Base-by-base conservation (phyloP, 2,113 vertebrate genomes). In the Potamarius usumacintae region DNA sequence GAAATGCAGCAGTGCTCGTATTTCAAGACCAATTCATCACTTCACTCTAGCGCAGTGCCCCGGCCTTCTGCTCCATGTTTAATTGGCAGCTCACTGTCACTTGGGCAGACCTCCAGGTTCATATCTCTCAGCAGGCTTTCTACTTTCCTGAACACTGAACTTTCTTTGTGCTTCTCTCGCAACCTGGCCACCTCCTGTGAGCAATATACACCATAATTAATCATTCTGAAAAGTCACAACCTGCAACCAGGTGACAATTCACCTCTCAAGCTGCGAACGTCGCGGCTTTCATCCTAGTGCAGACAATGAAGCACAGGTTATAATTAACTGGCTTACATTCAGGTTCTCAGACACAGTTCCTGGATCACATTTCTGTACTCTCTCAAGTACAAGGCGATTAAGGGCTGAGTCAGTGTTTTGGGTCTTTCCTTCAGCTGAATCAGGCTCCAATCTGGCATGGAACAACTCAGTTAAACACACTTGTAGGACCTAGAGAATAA, bases 381-480 rank as follows among this genome's bases (percentile, higher is more conserved):
- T 94, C 65, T 91, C 81, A 52, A 95, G 91, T 71, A 95, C 78
- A 5, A 95, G 91, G 7, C 57, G 7, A 57, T 85, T 27, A 77
- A 62, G 67, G 25, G 65, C 84, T 52, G 65, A 52, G 30, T 84
- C 58, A 27, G 65, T 77, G 22, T 71, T 27, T 65, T 0, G 62
- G 34, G 17, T 25, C 57, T 8, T 86, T 92, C 88, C 74, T 1
- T 84, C 65, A n/a, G 89, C 72, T 52, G 84, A n/a, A 88, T 88
- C 90, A 50, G 53, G 20, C 5, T 48, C 34, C 62, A 95, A 84
- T 86, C 87, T 93, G 34, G 96, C 89, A 57, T 93, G 94, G 90
- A 97, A 96, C 5, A 94, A 90, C 55, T 98, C 96, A 27, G 88
- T 91, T 4, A 99, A 93, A 88, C 94, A 95, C 53, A 92, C 94